Evolutionary conservation across 2,797 vertebrate genomes (phyloP).

Genomic region (Pangasius larnaudii): DNA sequence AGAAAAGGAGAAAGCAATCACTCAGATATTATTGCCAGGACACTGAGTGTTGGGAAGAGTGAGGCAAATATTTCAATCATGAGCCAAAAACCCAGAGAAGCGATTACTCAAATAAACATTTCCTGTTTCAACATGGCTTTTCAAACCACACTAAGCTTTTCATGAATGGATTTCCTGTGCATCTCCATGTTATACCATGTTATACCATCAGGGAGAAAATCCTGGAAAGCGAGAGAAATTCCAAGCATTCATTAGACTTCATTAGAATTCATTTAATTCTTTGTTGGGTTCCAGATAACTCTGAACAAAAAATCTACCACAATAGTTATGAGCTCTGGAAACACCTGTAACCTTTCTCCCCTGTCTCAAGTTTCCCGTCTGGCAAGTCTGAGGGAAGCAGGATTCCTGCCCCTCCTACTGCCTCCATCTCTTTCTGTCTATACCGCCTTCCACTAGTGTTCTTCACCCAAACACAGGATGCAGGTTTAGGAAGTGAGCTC

Average conservation of each 20-base stretch:
- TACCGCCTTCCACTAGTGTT: constrained; percentile 3
- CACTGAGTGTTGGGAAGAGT: not conserved
- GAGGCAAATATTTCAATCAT: constrained; percentile 21
- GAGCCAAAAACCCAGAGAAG: not conserved
- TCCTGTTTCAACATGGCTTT: constrained; percentile 19
- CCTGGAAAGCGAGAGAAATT: not conserved
- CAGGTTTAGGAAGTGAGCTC: constrained; percentile 69
- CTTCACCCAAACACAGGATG: constrained; percentile 70
- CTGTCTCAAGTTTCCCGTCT: constrained; percentile 46
- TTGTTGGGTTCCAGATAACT: not conserved
- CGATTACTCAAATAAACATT: constrained; percentile 22
- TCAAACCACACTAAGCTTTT: not conserved
- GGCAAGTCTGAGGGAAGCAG: constrained; percentile 65
- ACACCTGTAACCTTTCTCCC: constrained; percentile 49
- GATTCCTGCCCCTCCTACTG: constrained; percentile 39
- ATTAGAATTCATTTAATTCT: not conserved
- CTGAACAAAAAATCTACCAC: not conserved
- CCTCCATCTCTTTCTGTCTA: constrained; percentile 45
- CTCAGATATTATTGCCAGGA: not conserved
- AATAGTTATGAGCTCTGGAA: constrained; percentile 35
- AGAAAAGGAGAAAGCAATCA: constrained; percentile 9
- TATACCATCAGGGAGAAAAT: not conserved
- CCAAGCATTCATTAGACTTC: not conserved
- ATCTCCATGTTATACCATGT: not conserved
- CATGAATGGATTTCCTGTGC: constrained; percentile 18